phyloP scores from a whole-genome alignment of 2,797 vertebrate genomes.

The Myotis daubentonii region DNA sequence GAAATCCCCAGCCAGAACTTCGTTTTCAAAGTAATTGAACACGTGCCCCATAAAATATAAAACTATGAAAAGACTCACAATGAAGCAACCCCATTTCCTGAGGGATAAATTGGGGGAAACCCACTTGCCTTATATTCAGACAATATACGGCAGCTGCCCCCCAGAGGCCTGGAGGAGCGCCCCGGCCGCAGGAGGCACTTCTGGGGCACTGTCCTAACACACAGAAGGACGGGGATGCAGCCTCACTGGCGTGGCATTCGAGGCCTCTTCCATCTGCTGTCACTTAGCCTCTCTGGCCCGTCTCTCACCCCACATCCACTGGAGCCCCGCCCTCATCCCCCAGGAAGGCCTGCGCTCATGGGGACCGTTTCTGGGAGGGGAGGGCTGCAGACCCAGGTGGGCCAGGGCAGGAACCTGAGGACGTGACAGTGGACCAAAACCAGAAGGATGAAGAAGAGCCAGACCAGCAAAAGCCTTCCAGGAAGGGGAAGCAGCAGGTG shows the following conservation, averaged over 20 bases:
- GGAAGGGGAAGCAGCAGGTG: not conserved
- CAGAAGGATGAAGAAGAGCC: not conserved
- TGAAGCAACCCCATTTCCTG: not conserved
- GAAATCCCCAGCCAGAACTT: not conserved
- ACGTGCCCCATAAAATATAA: not conserved
- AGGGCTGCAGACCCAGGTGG: not conserved
- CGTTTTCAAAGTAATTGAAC: not conserved
- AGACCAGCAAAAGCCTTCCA: not conserved
- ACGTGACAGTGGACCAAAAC: not conserved
- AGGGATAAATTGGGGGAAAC: not conserved
- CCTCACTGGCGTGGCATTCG: not conserved
- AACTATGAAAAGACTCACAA: not conserved
- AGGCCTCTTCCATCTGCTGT: not conserved
- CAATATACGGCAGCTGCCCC: accelerated
- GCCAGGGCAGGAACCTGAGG: not conserved
- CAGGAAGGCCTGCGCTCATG: not conserved
- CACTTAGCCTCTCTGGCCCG: too few species aligned
- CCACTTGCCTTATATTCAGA: not conserved
- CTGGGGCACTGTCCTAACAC: accelerated
- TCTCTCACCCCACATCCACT: not conserved
- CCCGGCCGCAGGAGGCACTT: not conserved
- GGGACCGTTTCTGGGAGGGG: not conserved
- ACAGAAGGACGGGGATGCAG: not conserved
- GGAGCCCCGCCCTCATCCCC: not conserved
- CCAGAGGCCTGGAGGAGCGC: not conserved